Evolutionary conservation across 2,888 invertebrate species (phyloP).

Genomic region (Xiphydria camelus): DNA sequence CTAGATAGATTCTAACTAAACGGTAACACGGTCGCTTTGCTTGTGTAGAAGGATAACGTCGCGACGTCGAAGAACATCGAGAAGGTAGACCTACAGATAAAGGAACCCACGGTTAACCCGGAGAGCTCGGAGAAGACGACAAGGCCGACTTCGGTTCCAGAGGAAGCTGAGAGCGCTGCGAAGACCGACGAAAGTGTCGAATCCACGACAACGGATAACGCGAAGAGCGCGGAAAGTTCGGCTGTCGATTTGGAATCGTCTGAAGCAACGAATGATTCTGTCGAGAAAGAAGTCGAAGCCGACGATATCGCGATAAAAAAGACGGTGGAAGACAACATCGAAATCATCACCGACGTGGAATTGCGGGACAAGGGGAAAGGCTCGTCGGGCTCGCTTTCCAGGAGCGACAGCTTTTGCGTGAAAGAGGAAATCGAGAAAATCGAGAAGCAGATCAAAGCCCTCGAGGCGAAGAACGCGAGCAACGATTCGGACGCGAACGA

Average conservation of each 20-base stretch:
- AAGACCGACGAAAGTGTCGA: not conserved
- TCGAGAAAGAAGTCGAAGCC: conserved; percentile 37
- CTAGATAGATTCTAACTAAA: no score
- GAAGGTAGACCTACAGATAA: conserved; percentile 26
- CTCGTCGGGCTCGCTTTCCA: conserved; percentile 31
- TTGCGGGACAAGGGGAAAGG: conserved; percentile 27
- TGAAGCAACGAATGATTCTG: conserved; percentile 21
- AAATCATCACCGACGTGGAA: conserved; percentile 59
- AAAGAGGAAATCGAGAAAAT: conserved; percentile 53
- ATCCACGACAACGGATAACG: no score
- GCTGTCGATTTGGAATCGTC: not conserved
- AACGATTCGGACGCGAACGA: conserved; percentile 17
- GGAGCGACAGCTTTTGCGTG: conserved; percentile 46
- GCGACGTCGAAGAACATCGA: not conserved
- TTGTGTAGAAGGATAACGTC: conserved; percentile 30
- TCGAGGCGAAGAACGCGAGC: conserved; percentile 35
- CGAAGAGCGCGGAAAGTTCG: no score
- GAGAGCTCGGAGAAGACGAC: conserved; percentile 42
- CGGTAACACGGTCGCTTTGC: no score
- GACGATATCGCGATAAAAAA: conserved; percentile 60
- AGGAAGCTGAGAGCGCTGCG: conserved; percentile 1
- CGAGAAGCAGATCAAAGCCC: conserved; percentile 46
- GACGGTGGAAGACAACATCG: conserved; percentile 52
- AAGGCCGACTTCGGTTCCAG: conserved; percentile 24
- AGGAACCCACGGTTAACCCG: conserved; percentile 36